phyloP scores from a whole-genome alignment of 2,113 vertebrate genomes.

The Lasiurus cinereus region DNA sequence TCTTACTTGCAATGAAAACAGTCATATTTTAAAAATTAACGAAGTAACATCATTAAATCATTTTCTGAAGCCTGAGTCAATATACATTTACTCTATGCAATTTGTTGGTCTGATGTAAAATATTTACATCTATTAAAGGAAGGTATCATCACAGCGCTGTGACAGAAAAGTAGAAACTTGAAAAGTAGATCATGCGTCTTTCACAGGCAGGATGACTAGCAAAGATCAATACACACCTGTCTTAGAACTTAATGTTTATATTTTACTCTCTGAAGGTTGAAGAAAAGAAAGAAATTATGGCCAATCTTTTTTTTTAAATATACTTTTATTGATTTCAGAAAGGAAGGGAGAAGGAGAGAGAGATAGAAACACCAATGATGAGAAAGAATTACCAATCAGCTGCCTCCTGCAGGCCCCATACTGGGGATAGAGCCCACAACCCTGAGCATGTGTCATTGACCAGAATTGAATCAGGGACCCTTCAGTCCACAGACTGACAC shows the following conservation, averaged over 20 bases:
- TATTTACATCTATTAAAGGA: background rate
- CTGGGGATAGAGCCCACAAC: too few species aligned
- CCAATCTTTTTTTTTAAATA: background rate
- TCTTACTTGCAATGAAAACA: background rate
- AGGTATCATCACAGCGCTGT: background rate
- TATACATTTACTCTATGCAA: background rate
- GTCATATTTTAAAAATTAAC: background rate
- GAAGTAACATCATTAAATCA: background rate
- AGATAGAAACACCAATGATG: too few species aligned
- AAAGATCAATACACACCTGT: background rate
- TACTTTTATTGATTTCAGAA: too few species aligned
- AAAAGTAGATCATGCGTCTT: background rate
- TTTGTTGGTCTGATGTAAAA: background rate
- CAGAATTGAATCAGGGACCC: too few species aligned
- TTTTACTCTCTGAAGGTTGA: background rate
- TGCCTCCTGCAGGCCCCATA: too few species aligned
- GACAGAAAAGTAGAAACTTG: background rate
- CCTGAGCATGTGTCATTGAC: too few species aligned
- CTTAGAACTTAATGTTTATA: background rate
- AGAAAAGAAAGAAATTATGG: background rate
- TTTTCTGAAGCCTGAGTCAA: background rate
- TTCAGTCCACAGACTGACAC: too few species aligned
- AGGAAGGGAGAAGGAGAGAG: too few species aligned
- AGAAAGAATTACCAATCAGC: too few species aligned
- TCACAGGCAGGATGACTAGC: background rate